Conservation (phyloP, 2,888 invertebrate genomes). For the Agrotis ipsilon region DNA sequence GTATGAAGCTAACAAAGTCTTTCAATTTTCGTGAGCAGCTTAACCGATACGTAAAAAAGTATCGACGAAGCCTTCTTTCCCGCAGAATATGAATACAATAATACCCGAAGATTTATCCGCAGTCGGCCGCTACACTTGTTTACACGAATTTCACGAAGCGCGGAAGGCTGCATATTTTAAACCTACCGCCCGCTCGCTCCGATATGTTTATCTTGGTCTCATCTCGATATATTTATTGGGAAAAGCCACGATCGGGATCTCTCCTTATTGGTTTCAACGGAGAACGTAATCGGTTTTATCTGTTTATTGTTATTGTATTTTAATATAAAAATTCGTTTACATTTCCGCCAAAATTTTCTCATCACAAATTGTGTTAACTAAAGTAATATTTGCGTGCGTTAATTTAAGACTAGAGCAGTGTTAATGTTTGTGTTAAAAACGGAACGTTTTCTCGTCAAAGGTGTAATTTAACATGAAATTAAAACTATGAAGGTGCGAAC, state of each 20-base stretch:
- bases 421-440: constrained; percentile 57
- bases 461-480: constrained; percentile 76
- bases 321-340: constrained; percentile 65
- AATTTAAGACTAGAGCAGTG: constrained; percentile 56
- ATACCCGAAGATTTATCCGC: constrained; percentile 80
- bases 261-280: constrained; percentile 82
- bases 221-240: constrained; percentile 88
- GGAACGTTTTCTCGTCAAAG: constrained; percentile 69
- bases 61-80: constrained; percentile 70
- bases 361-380: constrained; percentile 57
- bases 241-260: constrained; percentile 82
- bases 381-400: constrained; percentile 54
- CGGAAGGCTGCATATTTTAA: constrained; percentile 88
- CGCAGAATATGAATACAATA: constrained; percentile 79
- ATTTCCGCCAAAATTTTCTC: constrained; percentile 61
- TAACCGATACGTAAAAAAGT: constrained; percentile 71
- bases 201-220: constrained; percentile 89
- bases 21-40: constrained; percentile 69
- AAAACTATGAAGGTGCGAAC: constrained; percentile 74
- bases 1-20: constrained; percentile 64
- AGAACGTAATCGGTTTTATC: constrained; percentile 78
- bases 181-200: constrained; percentile 79
- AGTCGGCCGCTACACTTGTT: constrained; percentile 82
- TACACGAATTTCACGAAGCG: constrained; percentile 85
- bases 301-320: constrained; percentile 77